Evolutionary conservation across 2,797 vertebrate genomes (phyloP), one percentile per base, ranked within the genome.

Genomic region (Gymnothorax javanicus): DNA sequence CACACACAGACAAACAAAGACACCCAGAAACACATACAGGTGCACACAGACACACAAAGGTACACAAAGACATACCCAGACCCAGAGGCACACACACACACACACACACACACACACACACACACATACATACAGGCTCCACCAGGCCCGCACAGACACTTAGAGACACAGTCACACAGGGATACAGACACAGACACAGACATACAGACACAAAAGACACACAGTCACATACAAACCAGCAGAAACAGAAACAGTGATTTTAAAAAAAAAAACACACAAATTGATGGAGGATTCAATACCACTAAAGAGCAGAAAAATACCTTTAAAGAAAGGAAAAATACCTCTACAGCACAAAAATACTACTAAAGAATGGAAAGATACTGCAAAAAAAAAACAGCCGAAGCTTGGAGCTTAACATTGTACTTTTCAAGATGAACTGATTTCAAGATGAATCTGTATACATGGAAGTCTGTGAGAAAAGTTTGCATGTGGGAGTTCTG

Each of bases 391-490:
- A 43, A 2, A 95, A 93, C 91, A 93, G 90, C 93, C 93, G 95
- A 95, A 94, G 93, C 93, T 90, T 73, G 89, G 87, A 89, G 95
- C 94, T 96, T 95, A 95, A 96, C 94, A 94, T 94, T 94, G 95
- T 94, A 95, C 91, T 95, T 87, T 43, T 43, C 33, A 1, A 43
- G 33, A 43, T 43, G 33, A 43, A 43, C 1, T 43, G 33, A 43
- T 43, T 43, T 43, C 33, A 2, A 43, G 33, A 43, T 43, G 33
- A 43, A 43, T 43, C 93, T 93, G 93, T 93, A 82, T 89, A 94
- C 91, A 43, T 93, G 92, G 86, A 90, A 93, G 93, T 95, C 94
- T 92, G 90, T 94, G 89, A 92, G 92, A 94, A 93, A 94, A 93
- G 91, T 91, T 94, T 94, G 91, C 93, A 92, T 91, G 91, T 93